A percentile compares a stretch with the other conserved stretches of the same genome.
phyloP scores from a whole-genome alignment of 2,797 vertebrate genomes.

The Acrossocheilus fasciatus region DNA sequence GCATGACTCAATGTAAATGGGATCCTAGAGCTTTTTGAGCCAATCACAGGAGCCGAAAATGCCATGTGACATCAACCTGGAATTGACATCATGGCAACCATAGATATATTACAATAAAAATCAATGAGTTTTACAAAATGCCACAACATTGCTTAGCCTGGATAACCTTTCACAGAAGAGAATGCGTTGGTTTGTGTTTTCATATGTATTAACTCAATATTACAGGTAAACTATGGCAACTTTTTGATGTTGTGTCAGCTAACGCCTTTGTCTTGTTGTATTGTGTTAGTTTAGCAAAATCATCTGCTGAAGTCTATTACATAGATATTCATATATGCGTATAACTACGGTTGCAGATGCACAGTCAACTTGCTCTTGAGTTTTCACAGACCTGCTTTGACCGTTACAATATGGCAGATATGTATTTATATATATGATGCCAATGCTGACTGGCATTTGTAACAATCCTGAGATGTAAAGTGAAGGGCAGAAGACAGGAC shows the following conservation, averaged over 20 bases:
- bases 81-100: not conserved
- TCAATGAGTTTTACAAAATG: too few relatives aligned
- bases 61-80: not conserved
- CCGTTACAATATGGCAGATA: not conserved
- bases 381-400: not conserved
- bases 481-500: not conserved
- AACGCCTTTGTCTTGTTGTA: too few relatives aligned
- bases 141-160: too few relatives aligned
- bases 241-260: too few relatives aligned
- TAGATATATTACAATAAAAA: not conserved
- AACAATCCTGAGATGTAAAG: not conserved
- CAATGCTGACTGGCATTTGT: not conserved
- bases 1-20: not conserved
- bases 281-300: not conserved
- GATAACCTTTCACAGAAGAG: too few relatives aligned
- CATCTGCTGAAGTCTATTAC: not conserved
- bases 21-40: not conserved
- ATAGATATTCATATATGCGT: not conserved
- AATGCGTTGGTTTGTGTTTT: too few relatives aligned
- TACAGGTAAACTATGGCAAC: too few relatives aligned
- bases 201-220: too few relatives aligned
- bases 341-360: too few relatives aligned
- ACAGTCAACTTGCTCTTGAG: not conserved
- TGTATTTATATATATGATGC: not conserved
- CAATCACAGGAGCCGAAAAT: not conserved